Evolutionary conservation across 2,113 vertebrate species (phyloP).

Genomic region (Chloroceryle aenea): DNA sequence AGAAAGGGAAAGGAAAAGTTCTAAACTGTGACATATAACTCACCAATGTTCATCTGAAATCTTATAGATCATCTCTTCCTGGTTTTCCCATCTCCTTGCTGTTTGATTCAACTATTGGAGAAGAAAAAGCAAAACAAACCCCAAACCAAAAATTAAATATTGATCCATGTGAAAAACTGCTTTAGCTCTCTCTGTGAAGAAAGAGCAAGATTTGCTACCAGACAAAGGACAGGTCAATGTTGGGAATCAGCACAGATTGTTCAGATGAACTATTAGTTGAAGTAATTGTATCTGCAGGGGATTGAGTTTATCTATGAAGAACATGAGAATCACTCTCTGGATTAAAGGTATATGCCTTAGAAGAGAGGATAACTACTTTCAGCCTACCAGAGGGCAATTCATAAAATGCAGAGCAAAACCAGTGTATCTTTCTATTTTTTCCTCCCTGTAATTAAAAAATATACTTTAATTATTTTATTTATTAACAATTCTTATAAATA

Average conservation of each 20-base stretch:
- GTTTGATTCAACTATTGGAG: background rate
- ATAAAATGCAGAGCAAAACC: background rate
- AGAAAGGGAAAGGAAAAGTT: background rate
- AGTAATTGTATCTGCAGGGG: constrained; percentile 30
- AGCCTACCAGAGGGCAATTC: background rate
- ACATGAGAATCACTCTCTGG: background rate
- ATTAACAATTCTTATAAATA: background rate
- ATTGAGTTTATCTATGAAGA: background rate
- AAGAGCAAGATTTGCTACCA: background rate
- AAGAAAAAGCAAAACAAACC: background rate
- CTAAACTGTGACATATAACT: background rate
- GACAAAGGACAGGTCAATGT: background rate
- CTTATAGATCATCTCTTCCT: background rate
- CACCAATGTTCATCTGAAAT: background rate
- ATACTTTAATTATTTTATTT: background rate
- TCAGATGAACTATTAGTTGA: background rate
- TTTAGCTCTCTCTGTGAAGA: constrained; percentile 13
- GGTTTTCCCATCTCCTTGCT: background rate
- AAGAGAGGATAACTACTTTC: background rate
- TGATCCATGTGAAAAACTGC: constrained; percentile 45
- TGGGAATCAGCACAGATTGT: background rate
- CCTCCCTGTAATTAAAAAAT: background rate
- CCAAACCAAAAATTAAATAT: constrained; percentile 25
- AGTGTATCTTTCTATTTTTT: background rate
- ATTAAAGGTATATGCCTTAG: background rate